Conservation (phyloP, 2,888 invertebrate genomes). For the Corythucha ciliata region DNA sequence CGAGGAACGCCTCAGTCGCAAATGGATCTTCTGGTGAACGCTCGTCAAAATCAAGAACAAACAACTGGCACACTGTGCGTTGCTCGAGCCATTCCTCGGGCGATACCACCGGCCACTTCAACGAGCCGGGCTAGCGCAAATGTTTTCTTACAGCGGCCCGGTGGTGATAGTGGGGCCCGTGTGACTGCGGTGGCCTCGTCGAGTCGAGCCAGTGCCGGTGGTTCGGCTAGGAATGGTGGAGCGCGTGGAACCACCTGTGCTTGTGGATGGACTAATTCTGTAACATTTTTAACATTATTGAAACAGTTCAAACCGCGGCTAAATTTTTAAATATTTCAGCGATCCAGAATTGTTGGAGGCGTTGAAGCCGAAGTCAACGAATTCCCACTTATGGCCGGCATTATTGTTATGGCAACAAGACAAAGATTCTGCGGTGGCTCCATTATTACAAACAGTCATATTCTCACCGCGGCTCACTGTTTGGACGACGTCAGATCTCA, state of each 20-base stretch:
- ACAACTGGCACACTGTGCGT: slow-evolving; percentile 14
- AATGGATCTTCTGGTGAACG: slow-evolving; percentile 7
- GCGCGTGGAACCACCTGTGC: slow-evolving; percentile 18
- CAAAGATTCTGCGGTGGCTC: slow-evolving; percentile 46
- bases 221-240: slow-evolving; percentile 9
- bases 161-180: too few relatives aligned
- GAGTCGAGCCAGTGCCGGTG: too few relatives aligned
- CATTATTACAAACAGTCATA: slow-evolving; percentile 44
- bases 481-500: slow-evolving; percentile 38
- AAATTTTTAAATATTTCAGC: slow-evolving; percentile 6
- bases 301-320: neutral
- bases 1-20: neutral
- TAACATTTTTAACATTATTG: slow-evolving; percentile 3
- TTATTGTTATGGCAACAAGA: slow-evolving; percentile 40
- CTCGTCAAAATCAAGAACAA: slow-evolving; percentile 9
- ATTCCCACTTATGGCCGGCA: slow-evolving; percentile 50
- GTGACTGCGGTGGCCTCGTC: too few relatives aligned
- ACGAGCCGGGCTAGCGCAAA: neutral
- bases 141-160: too few relatives aligned
- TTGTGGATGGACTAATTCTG: slow-evolving; percentile 28
- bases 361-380: slow-evolving; percentile 48
- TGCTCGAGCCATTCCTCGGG: neutral
- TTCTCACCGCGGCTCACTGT: slow-evolving; percentile 52
- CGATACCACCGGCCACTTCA: neutral
- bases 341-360: slow-evolving; percentile 48